phyloP scores from a whole-genome alignment of 2,113 vertebrate genomes.

The Nibea albiflora region DNA sequence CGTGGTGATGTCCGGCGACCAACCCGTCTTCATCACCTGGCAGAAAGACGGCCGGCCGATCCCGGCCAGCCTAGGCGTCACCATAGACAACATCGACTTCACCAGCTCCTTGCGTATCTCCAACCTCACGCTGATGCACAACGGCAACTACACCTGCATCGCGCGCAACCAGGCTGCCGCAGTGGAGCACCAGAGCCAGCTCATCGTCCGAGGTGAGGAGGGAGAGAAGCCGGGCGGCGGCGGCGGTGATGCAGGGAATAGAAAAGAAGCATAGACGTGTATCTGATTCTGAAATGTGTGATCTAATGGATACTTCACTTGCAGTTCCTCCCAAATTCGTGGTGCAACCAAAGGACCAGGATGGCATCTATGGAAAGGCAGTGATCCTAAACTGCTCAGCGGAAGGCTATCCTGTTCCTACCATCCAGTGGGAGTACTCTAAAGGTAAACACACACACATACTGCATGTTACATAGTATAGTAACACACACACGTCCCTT shows the following conservation, averaged over 20 bases:
- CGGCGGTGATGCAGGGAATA: not conserved
- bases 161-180: conserved; percentile 95
- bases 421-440: conserved; percentile 98
- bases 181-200: conserved; percentile 95
- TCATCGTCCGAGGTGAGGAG: conserved; percentile 93
- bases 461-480: not conserved
- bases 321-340: conserved; percentile 97
- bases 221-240: too few relatives aligned
- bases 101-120: conserved; percentile 97
- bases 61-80: conserved; percentile 94
- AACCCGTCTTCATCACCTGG: conserved; percentile 98
- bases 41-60: conserved; percentile 96
- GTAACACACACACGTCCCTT: not conserved
- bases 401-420: conserved; percentile 97
- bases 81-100: conserved; percentile 98
- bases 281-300: not conserved
- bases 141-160: conserved; percentile 98
- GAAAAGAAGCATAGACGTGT: not conserved
- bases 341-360: conserved; percentile 97
- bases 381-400: conserved; percentile 98
- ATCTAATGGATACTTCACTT: conserved; percentile 36
- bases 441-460: conserved; percentile 87
- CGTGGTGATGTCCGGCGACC: conserved; percentile 96
- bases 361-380: conserved; percentile 96
- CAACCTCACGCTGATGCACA: conserved; percentile 96